Conservation (phyloP, 2,113 vertebrate species). For the Daboia siamensis region DNA sequence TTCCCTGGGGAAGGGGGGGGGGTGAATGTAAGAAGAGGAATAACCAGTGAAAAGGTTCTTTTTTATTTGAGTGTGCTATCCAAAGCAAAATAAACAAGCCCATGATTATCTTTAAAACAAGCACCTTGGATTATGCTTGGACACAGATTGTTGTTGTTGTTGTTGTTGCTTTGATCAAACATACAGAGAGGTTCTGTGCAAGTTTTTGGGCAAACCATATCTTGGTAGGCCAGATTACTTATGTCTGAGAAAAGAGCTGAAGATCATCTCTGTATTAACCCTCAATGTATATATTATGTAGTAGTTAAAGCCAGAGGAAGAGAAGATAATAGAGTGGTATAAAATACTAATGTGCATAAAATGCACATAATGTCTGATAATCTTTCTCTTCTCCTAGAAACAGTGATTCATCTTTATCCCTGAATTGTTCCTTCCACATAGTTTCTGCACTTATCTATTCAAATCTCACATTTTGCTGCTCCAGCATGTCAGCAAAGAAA, state of each 20-base stretch:
- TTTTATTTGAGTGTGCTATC: not conserved
- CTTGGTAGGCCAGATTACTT: conserved; percentile 17
- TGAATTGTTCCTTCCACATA: conserved; percentile 30
- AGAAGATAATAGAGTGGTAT: conserved; percentile 52
- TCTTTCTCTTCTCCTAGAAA: conserved; percentile 56
- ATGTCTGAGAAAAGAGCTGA: conserved; percentile 35
- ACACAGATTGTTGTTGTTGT: not conserved
- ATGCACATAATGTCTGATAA: conserved; percentile 63
- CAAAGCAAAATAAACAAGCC: not conserved
- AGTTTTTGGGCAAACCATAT: conserved; percentile 7
- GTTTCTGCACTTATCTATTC: conserved; percentile 60
- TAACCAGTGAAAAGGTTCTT: not conserved
- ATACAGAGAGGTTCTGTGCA: not conserved
- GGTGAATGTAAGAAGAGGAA: not conserved
- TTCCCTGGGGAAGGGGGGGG: no score
- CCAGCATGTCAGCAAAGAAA: conserved; percentile 11
- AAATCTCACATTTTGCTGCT: conserved; percentile 63
- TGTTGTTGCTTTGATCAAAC: not conserved
- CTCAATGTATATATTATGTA: conserved; percentile 63
- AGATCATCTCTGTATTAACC: conserved; percentile 61
- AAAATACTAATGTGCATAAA: conserved; percentile 69
- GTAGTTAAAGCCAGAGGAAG: conserved; percentile 54
- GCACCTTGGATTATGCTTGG: not conserved
- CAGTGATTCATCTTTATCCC: conserved; percentile 58
- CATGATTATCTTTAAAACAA: not conserved